These are phyloP conservation scores for Melikaiella ostensackeni DNA, from an alignment of 2,888 invertebrate genomes.

Conservation along the genomic window DNA sequence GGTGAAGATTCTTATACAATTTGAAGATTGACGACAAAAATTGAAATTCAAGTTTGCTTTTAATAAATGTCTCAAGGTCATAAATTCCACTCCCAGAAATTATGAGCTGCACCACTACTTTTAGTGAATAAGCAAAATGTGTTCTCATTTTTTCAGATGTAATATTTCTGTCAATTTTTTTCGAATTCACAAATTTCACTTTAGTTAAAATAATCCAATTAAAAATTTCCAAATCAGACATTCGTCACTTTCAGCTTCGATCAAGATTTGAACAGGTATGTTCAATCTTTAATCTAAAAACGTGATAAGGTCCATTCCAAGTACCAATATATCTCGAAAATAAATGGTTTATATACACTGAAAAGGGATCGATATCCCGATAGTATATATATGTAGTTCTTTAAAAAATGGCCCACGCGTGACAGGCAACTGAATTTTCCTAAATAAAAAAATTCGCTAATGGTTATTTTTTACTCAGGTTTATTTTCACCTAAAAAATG, in stretches of 20 bases:
- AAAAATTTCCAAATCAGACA: not conserved
- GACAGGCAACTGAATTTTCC: not conserved
- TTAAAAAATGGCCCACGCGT: not conserved
- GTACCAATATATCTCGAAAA: slow-evolving; percentile 4
- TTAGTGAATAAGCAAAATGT: not conserved
- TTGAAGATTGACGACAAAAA: not conserved
- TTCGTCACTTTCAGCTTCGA: not conserved
- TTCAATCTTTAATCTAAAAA: slow-evolving; percentile 1
- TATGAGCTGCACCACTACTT: not conserved
- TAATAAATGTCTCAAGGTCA: not conserved
- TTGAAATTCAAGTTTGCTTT: not conserved
- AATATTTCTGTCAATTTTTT: not conserved
- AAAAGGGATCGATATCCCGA: not conserved
- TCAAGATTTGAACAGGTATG: not conserved
- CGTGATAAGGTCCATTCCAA: not conserved
- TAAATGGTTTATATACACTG: slow-evolving; percentile 19
- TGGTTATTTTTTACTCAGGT: not conserved
- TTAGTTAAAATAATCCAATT: not conserved
- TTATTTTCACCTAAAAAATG: not conserved
- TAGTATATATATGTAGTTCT: not conserved
- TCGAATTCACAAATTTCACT: not conserved
- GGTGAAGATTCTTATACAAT: not conserved
- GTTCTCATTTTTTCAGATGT: not conserved
- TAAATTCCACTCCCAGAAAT: not conserved
- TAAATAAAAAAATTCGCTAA: not conserved